These are phyloP conservation scores for Antennarius striatus DNA, from an alignment of 2,113 vertebrate genomes.

Conservation along the genomic window DNA sequence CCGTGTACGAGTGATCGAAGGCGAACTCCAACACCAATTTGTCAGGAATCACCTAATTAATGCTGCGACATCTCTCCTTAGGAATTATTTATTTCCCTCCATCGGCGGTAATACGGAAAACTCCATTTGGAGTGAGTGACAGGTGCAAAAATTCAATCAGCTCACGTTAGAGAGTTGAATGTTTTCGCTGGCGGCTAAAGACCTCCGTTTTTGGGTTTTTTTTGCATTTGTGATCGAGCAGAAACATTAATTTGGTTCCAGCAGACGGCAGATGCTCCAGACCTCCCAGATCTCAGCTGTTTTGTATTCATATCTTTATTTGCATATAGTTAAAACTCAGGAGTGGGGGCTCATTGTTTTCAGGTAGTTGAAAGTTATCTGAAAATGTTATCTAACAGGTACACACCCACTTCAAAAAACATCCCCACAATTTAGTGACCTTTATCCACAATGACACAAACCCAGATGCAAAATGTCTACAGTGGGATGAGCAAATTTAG, in stretches of 20 bases:
- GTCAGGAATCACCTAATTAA: no score
- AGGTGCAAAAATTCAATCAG: slow-evolving; percentile 24
- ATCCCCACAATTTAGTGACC: slow-evolving; percentile 1
- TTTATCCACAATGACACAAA: not conserved
- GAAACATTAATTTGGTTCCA: slow-evolving; percentile 25
- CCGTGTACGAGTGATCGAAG: not conserved
- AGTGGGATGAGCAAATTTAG: no score
- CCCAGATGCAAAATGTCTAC: no score
- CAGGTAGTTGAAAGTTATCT: no score
- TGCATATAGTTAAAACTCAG: not conserved
- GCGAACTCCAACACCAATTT: no score
- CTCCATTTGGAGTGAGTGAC: slow-evolving; percentile 8
- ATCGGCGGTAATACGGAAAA: not conserved
- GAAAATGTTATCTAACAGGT: no score
- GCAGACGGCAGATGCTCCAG: slow-evolving; percentile 25
- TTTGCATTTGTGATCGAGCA: slow-evolving; percentile 21
- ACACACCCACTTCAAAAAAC: no score
- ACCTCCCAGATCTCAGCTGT: not conserved
- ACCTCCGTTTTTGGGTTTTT: not conserved
- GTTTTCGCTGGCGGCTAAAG: slow-evolving; percentile 10
- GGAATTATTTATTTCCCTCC: not conserved
- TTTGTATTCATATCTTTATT: slow-evolving; percentile 25
- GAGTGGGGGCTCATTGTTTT: no score
- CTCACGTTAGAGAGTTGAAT: slow-evolving; percentile 13
- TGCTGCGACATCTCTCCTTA: no score